Conservation (phyloP, 2,888 invertebrate genomes). For the Rugalucina vietnamica region DNA sequence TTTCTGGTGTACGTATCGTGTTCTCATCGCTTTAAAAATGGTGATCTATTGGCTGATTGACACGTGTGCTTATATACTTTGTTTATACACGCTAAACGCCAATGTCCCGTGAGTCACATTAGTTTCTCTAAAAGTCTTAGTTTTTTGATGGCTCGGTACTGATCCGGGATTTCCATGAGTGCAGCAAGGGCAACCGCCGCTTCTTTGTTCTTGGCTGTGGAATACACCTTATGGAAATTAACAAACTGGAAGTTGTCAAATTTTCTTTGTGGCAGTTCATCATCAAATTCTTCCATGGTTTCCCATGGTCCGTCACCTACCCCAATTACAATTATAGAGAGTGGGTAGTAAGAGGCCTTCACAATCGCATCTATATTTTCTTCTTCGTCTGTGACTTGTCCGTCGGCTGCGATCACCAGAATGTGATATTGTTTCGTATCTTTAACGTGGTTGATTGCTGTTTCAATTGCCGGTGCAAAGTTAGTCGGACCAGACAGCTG, state of each 20-base stretch:
- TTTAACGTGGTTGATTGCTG: too few relatives aligned
- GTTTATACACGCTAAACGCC: too few relatives aligned
- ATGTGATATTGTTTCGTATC: constrained; percentile 86
- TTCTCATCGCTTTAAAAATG: too few relatives aligned
- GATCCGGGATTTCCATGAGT: not conserved
- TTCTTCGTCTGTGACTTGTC: constrained; percentile 85
- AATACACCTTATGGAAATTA: not conserved
- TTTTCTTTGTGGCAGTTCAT: constrained; percentile 83
- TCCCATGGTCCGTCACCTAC: constrained; percentile 86
- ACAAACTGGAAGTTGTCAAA: constrained; percentile 82
- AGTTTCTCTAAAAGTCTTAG: not conserved
- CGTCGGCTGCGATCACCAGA: constrained; percentile 85
- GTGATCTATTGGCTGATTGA: too few relatives aligned
- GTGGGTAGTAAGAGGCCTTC: constrained; percentile 84
- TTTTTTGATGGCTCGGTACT: not conserved
- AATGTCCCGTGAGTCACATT: too few relatives aligned
- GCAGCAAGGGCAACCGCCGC: not conserved
- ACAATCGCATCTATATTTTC: constrained; percentile 85
- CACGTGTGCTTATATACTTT: too few relatives aligned
- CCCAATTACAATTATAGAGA: constrained; percentile 85
- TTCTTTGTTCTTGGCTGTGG: not conserved
- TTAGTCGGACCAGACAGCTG: too few relatives aligned
- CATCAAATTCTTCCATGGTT: constrained; percentile 85
- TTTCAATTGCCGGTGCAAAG: too few relatives aligned
- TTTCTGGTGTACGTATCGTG: too few relatives aligned